Percentiles rank a stretch among this genome's conserved stretches.
Evolutionary conservation across 2,113 vertebrate genomes (phyloP).

Genomic region (Lipophrys pholis): DNA sequence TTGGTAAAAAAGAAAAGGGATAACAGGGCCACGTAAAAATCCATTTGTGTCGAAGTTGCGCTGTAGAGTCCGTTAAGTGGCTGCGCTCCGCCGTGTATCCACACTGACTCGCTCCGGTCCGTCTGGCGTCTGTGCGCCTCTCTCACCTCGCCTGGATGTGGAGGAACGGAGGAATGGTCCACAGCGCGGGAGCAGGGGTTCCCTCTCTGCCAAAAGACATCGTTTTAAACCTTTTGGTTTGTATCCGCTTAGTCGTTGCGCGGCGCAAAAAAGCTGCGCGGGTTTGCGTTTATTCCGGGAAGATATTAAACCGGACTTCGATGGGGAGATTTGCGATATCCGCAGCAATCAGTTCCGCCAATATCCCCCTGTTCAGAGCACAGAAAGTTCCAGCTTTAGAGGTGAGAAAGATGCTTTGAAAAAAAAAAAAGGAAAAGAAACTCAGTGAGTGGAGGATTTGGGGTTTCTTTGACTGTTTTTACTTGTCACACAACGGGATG

Average conservation of each 20-base stretch:
- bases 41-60: slow-evolving; percentile 80
- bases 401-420: slow-evolving; percentile 53
- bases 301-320: not conserved
- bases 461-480: slow-evolving; percentile 21
- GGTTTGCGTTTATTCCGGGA: not conserved
- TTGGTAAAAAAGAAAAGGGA: slow-evolving; percentile 82
- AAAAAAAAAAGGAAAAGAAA: slow-evolving; percentile 13
- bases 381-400: slow-evolving; percentile 58
- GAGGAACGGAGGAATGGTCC: slow-evolving; percentile 80
- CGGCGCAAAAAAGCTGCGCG: not conserved
- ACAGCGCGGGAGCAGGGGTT: slow-evolving; percentile 61
- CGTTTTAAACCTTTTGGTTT: not conserved
- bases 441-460: slow-evolving; percentile 13
- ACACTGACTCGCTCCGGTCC: slow-evolving; percentile 59
- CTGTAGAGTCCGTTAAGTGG: slow-evolving; percentile 60
- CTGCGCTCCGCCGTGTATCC: slow-evolving; percentile 62
- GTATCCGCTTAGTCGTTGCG: not conserved
- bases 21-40: slow-evolving; percentile 84
- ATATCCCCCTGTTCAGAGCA: slow-evolving; percentile 37
- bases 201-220: not conserved
- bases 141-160: slow-evolving; percentile 61
- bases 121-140: slow-evolving; percentile 60
- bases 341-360: not conserved
- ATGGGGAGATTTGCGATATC: not conserved
- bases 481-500: slow-evolving; percentile 21